Conservation (phyloP, 2,888 invertebrate species). For the Octodonta nipae region DNA sequence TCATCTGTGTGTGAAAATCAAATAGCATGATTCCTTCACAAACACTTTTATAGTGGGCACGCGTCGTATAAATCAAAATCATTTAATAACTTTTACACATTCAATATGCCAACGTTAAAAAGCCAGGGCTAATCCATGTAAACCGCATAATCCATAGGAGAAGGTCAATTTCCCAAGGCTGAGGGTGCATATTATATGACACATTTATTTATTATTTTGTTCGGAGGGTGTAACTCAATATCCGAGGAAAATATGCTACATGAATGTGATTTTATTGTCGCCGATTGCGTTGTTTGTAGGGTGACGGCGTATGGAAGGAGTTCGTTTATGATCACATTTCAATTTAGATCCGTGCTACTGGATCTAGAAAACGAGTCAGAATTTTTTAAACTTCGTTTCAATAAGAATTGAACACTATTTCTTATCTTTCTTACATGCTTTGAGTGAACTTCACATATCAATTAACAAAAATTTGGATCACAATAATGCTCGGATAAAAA, state of each 20-base stretch:
- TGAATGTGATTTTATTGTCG: constrained; percentile 28
- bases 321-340: too few species aligned
- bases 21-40: constrained; percentile 32
- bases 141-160: constrained; percentile 32
- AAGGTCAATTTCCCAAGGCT: constrained; percentile 23
- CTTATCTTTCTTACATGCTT: too few species aligned
- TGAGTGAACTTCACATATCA: too few species aligned
- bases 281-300: constrained; percentile 13
- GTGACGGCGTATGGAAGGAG: too few species aligned
- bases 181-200: constrained; percentile 35
- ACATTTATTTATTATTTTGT: constrained; percentile 34
- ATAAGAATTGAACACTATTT: too few species aligned
- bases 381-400: too few species aligned
- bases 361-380: too few species aligned
- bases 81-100: constrained; percentile 35
- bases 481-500: too few species aligned
- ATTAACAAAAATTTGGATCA: too few species aligned
- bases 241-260: constrained; percentile 29
- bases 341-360: too few species aligned
- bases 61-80: constrained; percentile 28
- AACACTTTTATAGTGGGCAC: constrained; percentile 31
- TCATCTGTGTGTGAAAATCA: constrained; percentile 31
- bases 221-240: constrained; percentile 31
- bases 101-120: constrained; percentile 34
- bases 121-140: constrained; percentile 33